Percentiles rank a stretch among this genome's conserved stretches.
Conservation (phyloP, 2,113 vertebrate genomes). For the Gopherus evgoodei region DNA sequence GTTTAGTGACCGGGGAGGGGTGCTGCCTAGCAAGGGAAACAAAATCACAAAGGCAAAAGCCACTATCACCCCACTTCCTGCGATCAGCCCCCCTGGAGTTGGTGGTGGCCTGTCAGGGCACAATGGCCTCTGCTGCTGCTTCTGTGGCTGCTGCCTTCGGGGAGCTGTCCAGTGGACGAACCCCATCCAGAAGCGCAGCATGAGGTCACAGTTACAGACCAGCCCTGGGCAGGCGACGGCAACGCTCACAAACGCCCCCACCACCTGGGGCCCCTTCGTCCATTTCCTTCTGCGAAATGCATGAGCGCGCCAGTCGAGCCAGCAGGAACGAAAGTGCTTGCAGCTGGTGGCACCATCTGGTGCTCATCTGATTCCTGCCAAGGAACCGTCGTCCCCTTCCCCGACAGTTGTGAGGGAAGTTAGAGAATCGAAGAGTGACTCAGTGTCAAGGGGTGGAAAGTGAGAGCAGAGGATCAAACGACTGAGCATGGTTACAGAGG, state of each 20-base stretch:
- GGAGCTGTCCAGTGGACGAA: background rate
- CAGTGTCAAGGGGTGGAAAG: rapidly evolving
- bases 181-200: background rate
- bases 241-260: rapidly evolving
- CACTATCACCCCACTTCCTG: background rate
- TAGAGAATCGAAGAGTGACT: rapidly evolving
- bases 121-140: background rate
- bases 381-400: rapidly evolving
- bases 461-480: too few species aligned
- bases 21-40: background rate
- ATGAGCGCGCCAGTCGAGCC: rapidly evolving
- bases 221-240: rapidly evolving
- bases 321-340: background rate
- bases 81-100: background rate
- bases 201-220: background rate
- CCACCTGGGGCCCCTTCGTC: rapidly evolving
- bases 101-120: background rate
- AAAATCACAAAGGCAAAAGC: background rate
- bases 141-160: background rate
- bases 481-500: background rate
- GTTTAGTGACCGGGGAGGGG: background rate
- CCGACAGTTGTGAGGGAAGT: background rate
- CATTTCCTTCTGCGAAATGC: background rate
- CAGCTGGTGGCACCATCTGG: slow-evolving; percentile 31
- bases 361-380: background rate